Base-by-base conservation (phyloP, 2,113 vertebrate genomes). In the Zapus hudsonius region DNA sequence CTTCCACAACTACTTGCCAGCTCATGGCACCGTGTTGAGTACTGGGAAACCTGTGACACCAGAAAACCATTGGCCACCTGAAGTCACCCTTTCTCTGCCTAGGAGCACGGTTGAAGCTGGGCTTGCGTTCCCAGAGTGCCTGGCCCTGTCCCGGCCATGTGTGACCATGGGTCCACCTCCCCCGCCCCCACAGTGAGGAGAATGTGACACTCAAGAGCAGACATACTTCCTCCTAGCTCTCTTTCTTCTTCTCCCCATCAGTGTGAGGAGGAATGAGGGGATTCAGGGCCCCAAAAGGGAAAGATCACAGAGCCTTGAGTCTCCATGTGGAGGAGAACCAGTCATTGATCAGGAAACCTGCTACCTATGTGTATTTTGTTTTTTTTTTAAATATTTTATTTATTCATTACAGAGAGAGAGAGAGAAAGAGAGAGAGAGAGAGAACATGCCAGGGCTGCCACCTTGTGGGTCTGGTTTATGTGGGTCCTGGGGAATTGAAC, bases 1-100 rank as follows among this genome's bases (percentile, higher is more conserved):
- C 42, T 36, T 72, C 66, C 74, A 8, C 27, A 83, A 82, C 57
- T 59, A 89, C 81, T 84, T 84, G 12, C 74, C 84, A 90, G n/a
- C 25, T 79, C 40, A 79, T 29, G 47, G n/a, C 27, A 25, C 61
- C 44, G 2, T 72, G 83, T 70, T 55, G 72, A 17, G 36, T 81
- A 25, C 9, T 67, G 12, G 42, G 52, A 88, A 59, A n/a, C 33
- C 15, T 94, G 40, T 81, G 23, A 13, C 57, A 38, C 36, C 57
- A 44, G 36, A 86, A 42, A 57, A 52, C 33, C 38, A 25, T 63
- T n/a, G 15, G 38, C 44, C 63, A 82, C 13, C 27, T 13, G 2
- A 74, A 67, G 33, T 44, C 23, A 27, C 42, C 61, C n/a, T 47
- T 79, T 61, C 73, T 89, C 78, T 67, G 22, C 27, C 0, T 0